Evolutionary conservation across 2,888 invertebrate species (phyloP).

Genomic region (Tenthredo notha): DNA sequence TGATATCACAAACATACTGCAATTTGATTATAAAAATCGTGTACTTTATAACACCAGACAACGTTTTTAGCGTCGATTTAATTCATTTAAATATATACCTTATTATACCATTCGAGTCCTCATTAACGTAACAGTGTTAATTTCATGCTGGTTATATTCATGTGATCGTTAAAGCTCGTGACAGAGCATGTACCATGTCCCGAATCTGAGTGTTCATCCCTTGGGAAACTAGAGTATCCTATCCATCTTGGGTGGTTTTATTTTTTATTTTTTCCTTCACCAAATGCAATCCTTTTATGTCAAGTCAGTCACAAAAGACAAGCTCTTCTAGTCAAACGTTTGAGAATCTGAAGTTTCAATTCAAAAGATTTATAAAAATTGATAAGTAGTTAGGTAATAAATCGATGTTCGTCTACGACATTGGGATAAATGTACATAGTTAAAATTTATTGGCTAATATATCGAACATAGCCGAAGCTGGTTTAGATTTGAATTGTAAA

Average conservation of each 20-base stretch:
- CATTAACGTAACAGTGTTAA: background rate
- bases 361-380: background rate
- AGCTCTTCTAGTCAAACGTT: conserved; percentile 11
- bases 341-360: background rate
- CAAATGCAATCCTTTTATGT: background rate
- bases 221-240: background rate
- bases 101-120: background rate
- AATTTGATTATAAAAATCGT: too few relatives aligned
- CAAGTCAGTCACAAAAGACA: background rate
- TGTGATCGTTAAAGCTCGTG: background rate
- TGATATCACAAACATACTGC: too few relatives aligned
- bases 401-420: background rate
- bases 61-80: background rate
- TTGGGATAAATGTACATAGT: background rate
- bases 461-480: background rate
- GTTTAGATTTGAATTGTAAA: background rate
- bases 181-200: background rate
- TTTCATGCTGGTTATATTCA: conserved; percentile 15
- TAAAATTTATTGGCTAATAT: background rate
- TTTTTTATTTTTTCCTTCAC: too few relatives aligned
- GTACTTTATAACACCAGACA: background rate
- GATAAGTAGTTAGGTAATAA: background rate
- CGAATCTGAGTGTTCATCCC: conserved; percentile 11
- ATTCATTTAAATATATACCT: background rate
- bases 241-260: background rate